Conservation (phyloP, 1,140 invertebrate species). For the Bombus sylvicola region DNA sequence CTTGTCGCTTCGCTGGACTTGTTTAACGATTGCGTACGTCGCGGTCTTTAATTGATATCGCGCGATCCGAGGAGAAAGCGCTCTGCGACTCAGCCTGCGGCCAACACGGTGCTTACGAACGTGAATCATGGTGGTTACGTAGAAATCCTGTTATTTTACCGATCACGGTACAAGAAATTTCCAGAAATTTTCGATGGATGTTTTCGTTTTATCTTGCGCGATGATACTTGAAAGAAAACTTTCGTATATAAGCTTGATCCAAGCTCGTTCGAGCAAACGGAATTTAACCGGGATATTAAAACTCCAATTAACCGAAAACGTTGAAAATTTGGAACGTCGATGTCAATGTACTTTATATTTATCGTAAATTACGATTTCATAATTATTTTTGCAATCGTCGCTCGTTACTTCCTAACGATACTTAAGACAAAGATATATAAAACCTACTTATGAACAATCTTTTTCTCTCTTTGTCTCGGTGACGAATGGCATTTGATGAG, state of each 20-base stretch:
- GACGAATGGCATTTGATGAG: neutral
- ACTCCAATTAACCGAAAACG: neutral
- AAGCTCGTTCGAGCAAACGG: neutral
- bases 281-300: neutral
- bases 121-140: neutral
- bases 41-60: conserved; percentile 36
- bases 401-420: neutral
- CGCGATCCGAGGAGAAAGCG: conserved; percentile 17
- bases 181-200: too few relatives aligned
- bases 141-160: neutral
- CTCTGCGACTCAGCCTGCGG: neutral
- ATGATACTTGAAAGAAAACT: too few relatives aligned
- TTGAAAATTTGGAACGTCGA: neutral
- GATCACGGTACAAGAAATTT: neutral
- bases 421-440: neutral
- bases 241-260: too few relatives aligned
- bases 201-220: too few relatives aligned
- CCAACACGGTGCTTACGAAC: neutral
- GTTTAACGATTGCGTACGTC: conserved; percentile 6
- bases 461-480: conserved; percentile 4
- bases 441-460: neutral
- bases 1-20: conserved; percentile 19
- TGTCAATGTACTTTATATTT: too few relatives aligned
- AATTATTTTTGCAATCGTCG: neutral
- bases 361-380: neutral